Conservation (phyloP, 2,888 invertebrate genomes). For the Microctonus aethiopoides region DNA sequence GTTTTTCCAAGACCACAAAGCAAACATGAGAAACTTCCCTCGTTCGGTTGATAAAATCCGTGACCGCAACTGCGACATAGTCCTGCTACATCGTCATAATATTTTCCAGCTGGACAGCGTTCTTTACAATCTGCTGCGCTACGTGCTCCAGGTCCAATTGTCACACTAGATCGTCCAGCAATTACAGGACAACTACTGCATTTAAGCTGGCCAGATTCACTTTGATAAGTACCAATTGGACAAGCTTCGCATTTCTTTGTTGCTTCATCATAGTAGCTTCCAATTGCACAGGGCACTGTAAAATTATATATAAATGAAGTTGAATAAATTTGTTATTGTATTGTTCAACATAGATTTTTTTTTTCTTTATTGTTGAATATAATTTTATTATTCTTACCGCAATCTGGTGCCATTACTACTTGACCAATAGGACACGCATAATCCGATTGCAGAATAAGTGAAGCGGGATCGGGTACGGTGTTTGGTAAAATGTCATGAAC, state of each 20-base stretch:
- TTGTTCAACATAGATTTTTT: neutral
- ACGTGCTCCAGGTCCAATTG: constrained; percentile 86
- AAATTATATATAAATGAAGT: too few relatives aligned
- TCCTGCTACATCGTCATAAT: constrained; percentile 88
- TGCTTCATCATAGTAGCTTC: constrained; percentile 84
- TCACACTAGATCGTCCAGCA: constrained; percentile 90
- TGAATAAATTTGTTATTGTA: too few relatives aligned
- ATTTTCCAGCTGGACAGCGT: constrained; percentile 93
- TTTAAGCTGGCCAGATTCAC: constrained; percentile 88
- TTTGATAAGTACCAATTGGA: constrained; percentile 91
- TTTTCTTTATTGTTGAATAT: neutral
- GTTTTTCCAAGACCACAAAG: constrained; percentile 92
- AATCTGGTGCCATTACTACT: constrained; percentile 93
- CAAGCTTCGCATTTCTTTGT: constrained; percentile 86
- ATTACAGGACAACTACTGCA: constrained; percentile 92
- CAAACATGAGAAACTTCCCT: constrained; percentile 89
- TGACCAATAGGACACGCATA: constrained; percentile 94
- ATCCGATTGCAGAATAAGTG: constrained; percentile 86
- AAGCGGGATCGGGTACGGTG: constrained; percentile 93
- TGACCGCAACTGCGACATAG: constrained; percentile 93
- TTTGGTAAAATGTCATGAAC: constrained; percentile 93
- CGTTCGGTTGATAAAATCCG: constrained; percentile 91
- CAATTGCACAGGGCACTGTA: constrained; percentile 89
- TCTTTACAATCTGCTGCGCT: constrained; percentile 93
- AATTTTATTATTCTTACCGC: constrained; percentile 77